Percentiles rank a stretch among this genome's conserved stretches.
Conservation (phyloP, 92 coral and sea anemone genomes). For the Palythoa heliodiscus region DNA sequence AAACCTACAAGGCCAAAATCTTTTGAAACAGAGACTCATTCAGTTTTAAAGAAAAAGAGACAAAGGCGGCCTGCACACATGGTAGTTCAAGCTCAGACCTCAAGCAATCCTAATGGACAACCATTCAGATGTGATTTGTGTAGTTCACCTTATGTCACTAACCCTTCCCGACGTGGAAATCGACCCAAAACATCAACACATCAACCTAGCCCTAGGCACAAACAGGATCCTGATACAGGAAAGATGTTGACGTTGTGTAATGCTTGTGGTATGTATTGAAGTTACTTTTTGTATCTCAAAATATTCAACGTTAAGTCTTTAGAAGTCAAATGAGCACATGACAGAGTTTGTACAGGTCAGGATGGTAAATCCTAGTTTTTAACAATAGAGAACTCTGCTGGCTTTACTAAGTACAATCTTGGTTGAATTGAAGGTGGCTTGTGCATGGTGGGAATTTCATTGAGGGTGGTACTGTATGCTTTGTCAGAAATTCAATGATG, state of each 20-base stretch:
- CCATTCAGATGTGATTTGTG: slow-evolving; percentile 97
- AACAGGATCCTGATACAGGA: slow-evolving; percentile 88
- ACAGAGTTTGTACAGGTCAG: too few relatives aligned
- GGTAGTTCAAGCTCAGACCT: slow-evolving; percentile 47
- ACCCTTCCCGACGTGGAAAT: slow-evolving; percentile 96
- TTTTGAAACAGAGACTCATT: slow-evolving; percentile 63
- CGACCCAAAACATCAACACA: slow-evolving; percentile 83
- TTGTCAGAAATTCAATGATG: too few relatives aligned
- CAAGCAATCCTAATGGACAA: slow-evolving; percentile 54
- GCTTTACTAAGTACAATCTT: too few relatives aligned
- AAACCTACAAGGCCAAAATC: slow-evolving; percentile 80
- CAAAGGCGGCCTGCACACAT: slow-evolving; percentile 62
- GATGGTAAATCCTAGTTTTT: too few relatives aligned
- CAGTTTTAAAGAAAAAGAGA: slow-evolving; percentile 62
- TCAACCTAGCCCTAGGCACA: slow-evolving; percentile 96
- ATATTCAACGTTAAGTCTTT: too few relatives aligned
- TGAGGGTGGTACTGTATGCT: too few relatives aligned
- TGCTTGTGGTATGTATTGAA: slow-evolving; percentile 90
- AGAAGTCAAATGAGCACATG: too few relatives aligned
- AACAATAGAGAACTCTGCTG: too few relatives aligned
- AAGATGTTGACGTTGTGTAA: slow-evolving; percentile 90
- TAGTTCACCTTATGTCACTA: slow-evolving; percentile 92
- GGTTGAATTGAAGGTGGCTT: too few relatives aligned
- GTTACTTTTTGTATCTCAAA: not conserved
- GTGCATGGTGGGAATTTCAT: too few relatives aligned